Evolutionary conservation across 2,113 vertebrate genomes (phyloP), one percentile per base, ranked within the genome.

Genomic region (Saccopteryx leptura): DNA sequence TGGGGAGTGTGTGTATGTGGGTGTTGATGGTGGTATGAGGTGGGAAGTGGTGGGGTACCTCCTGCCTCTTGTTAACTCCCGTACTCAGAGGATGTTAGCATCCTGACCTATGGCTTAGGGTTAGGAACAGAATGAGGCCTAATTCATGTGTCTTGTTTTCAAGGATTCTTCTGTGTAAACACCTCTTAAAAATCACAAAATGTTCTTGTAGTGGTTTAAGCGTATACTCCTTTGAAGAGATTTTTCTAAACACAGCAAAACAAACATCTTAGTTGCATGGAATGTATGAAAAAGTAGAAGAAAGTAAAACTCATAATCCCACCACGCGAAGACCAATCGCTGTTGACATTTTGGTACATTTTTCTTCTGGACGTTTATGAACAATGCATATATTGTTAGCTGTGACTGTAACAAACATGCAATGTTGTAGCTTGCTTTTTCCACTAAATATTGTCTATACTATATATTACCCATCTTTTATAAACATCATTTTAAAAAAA

Each of bases 291-390:
- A 80, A 90, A 80, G 13, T 13, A 90, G 80, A 96, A 89, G 46
- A 58, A 95, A 96, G n/a, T 84, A 80, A 90, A 96, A 92, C 4
- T 68, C 39, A 50, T 12, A 66, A 88, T 95, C n/a, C 48, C 78
- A 83, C 54, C 83, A 87, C 9, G 18, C 79, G 76, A 81, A 76
- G 31, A 88, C 9, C 9, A 75, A 82, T 1, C 48, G 74, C 26
- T 75, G 26, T 33, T 85, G 78, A 63, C 56, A 78, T 81, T 81
- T 80, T 65, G 84, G 54, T 76, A 21, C 80, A 61, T 65, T 87
- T 87, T 93, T 86, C 46, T 56, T 87, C 28, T 46, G 54, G 63
- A 75, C 26, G 69, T 54, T 61, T 85, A 66, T 33, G 66, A 13
- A 88, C 72, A 85, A 48, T 50, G 50, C 3, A 33, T 23, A 58